These are phyloP conservation scores for Petrocephalus schoutedeni DNA, from an alignment of 2,797 vertebrate genomes.

Conservation along the genomic window DNA sequence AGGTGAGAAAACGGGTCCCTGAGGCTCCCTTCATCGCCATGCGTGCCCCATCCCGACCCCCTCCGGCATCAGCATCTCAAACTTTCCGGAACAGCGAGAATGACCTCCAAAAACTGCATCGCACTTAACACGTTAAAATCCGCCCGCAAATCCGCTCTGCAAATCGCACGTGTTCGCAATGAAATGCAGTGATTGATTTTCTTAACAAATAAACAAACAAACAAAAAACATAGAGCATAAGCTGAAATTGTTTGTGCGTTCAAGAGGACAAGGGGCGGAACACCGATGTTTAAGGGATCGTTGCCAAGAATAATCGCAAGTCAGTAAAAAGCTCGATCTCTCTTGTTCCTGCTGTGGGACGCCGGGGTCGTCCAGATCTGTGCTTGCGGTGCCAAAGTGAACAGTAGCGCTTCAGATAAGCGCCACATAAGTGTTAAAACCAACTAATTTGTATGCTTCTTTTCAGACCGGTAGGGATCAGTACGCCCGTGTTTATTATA, in stretches of 20 bases:
- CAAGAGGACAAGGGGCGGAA: not conserved
- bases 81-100: not conserved
- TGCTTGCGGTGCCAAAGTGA: not conserved
- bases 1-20: slow-evolving; percentile 63
- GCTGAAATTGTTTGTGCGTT: not conserved
- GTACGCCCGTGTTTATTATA: not conserved
- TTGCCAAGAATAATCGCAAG: not conserved
- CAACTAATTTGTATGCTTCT: not conserved
- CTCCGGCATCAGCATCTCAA: not conserved
- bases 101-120: not conserved
- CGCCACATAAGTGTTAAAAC: not conserved
- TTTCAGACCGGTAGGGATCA: not conserved
- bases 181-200: not conserved
- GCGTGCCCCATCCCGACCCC: not conserved
- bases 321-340: not conserved
- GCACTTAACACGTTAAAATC: not conserved
- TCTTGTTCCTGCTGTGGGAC: not conserved
- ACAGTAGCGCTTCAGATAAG: not conserved
- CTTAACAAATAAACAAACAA: no score
- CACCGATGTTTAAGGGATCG: not conserved
- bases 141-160: not conserved
- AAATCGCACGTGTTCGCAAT: not conserved
- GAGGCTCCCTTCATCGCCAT: not conserved
- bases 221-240: not conserved
- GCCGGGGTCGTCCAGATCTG: not conserved